Evolutionary conservation across 2,888 invertebrate genomes (phyloP).

Genomic region (Scotopteryx bipunctaria): DNA sequence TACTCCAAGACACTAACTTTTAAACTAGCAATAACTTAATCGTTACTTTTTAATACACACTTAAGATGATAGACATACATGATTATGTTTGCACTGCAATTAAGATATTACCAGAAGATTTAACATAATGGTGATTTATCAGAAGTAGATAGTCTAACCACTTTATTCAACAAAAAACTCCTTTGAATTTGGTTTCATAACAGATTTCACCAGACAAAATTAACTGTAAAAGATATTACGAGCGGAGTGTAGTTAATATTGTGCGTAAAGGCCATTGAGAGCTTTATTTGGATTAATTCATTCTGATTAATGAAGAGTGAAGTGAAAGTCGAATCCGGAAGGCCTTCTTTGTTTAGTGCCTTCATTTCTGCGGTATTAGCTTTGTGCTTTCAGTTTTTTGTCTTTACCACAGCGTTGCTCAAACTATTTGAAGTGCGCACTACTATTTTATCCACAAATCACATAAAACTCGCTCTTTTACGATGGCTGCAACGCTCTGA

Average conservation of each 20-base stretch:
- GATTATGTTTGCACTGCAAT: conserved; percentile 17
- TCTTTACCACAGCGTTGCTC: conserved; percentile 13
- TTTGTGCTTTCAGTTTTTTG: conserved; percentile 33
- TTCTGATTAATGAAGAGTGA: conserved; percentile 67
- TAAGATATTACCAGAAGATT: too few relatives aligned
- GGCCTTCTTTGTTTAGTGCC: conserved; percentile 51
- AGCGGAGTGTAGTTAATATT: conserved; percentile 33
- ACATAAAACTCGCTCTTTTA: too few relatives aligned
- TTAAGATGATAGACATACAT: too few relatives aligned
- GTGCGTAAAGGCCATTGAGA: conserved; percentile 37
- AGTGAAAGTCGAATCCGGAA: conserved; percentile 55
- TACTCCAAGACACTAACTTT: neutral
- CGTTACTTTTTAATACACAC: conserved; percentile 3
- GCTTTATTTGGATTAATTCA: conserved; percentile 67
- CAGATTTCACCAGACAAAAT: conserved; percentile 35
- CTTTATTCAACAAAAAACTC: conserved; percentile 19
- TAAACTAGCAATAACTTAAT: too few relatives aligned
- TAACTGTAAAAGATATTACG: conserved; percentile 36
- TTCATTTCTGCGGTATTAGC: conserved; percentile 32
- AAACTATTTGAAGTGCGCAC: conserved; percentile 1
- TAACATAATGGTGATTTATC: conserved; percentile 12
- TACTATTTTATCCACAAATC: too few relatives aligned
- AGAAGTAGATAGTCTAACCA: conserved; percentile 15
- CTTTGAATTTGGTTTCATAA: conserved; percentile 27
- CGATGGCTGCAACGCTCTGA: too few relatives aligned